These are phyloP conservation scores for Phytoseiulus persimilis DNA, from an alignment of 2,888 invertebrate genomes.

Conservation along the genomic window DNA sequence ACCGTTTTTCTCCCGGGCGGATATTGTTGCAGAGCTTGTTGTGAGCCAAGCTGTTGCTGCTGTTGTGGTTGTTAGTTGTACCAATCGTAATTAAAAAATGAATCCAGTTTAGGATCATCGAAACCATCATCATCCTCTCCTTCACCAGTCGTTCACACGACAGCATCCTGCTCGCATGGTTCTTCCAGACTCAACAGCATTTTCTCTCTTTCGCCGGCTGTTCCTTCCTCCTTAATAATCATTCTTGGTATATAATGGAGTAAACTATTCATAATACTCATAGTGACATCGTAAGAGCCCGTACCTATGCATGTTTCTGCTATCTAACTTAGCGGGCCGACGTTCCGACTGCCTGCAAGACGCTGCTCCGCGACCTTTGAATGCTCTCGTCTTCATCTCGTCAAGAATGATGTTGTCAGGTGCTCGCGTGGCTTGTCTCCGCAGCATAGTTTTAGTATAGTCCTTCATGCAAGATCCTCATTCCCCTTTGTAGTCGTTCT, in stretches of 20 bases:
- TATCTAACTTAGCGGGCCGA: not conserved
- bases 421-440: not conserved
- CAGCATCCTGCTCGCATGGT: not conserved
- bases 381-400: not conserved
- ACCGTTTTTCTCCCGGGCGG: too few species aligned
- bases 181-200: not conserved
- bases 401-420: not conserved
- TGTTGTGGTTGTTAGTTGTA: not conserved
- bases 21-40: too few species aligned
- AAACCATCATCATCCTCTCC: not conserved
- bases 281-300: not conserved
- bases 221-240: not conserved
- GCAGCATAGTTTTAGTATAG: not conserved
- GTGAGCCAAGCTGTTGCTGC: not conserved
- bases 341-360: not conserved
- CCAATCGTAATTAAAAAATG: conserved; percentile 12
- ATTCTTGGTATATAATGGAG: not conserved
- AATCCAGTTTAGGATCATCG: not conserved
- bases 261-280: not conserved
- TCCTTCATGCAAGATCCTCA: not conserved
- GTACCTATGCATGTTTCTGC: not conserved
- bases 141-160: not conserved
- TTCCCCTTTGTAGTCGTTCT: not conserved
- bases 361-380: not conserved
- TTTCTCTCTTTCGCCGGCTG: not conserved